Evolutionary conservation across 2,113 vertebrate genomes (phyloP), one percentile per base, ranked within the genome.

Genomic region (Platichthys flesus): DNA sequence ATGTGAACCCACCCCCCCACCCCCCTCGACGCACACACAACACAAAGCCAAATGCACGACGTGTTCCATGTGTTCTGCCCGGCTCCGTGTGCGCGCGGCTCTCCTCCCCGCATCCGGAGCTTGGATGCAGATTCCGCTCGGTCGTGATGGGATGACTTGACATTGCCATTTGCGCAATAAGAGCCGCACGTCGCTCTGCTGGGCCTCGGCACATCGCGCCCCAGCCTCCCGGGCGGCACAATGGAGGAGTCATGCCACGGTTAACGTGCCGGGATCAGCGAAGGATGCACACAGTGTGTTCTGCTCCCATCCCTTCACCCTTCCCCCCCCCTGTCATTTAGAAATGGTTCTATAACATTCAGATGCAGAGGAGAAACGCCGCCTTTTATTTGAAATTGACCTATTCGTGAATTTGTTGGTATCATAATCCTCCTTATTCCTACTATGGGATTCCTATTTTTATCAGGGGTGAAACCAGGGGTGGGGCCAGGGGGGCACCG

Each of bases 61-160:
- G 58, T 67, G 63, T 81, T 60, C 70, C 45, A 49, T 49, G 45
- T 49, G 45, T 49, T 31, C 2, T 3, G 12, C 13, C 2, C 40
- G 9, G 40, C 40, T 42, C 31, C 31, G 31, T 35, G 31, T 35
- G 55, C 23, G 54, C 15, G 23, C 21, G 4, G 55, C 67, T 76
- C 67, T 8, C 51, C 15, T 20, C 26, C 51, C n/a, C 64, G 69
- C 83, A 88, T 85, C 75, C 82, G 87, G 82, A 89, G 89, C 74
- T 71, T 82, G 87, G 82, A 90, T 90, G 78, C 82, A 75, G 67
- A 86, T 90, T 59, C 59, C 66, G 81, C 59, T n/a, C 31, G 45
- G 69, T 81, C 52, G 63, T 78, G 55, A 71, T 77, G 65, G 79
- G 42, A 89, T 82, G 87, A 83, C 74, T 83, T 88, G 74, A 79